These are phyloP conservation scores for Slavum lentiscoides DNA, from an alignment of 2,888 invertebrate genomes.

Conservation along the genomic window DNA sequence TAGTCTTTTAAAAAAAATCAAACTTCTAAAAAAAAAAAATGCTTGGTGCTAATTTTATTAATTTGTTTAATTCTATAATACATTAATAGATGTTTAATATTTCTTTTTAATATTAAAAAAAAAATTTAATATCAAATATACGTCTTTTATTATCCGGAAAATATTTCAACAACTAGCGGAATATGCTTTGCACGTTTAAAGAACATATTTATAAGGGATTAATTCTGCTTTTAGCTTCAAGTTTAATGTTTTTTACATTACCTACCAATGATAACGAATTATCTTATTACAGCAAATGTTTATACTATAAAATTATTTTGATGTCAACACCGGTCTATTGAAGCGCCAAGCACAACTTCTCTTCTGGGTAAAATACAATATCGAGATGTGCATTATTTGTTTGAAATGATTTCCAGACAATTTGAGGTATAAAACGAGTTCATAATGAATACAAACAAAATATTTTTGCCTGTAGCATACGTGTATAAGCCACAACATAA, in stretches of 20 bases:
- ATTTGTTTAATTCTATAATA: not conserved
- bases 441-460: slow-evolving; percentile 25
- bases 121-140: not conserved
- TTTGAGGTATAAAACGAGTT: slow-evolving; percentile 35
- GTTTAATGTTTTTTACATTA: slow-evolving; percentile 37
- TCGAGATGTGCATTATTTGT: slow-evolving; percentile 21
- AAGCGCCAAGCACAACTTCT: slow-evolving; percentile 23
- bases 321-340: slow-evolving; percentile 25
- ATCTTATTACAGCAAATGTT: slow-evolving; percentile 52
- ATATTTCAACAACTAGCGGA: slow-evolving; percentile 4
- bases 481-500: not conserved
- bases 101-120: not conserved
- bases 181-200: slow-evolving; percentile 42
- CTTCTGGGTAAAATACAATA: slow-evolving; percentile 33
- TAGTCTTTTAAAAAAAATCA: not conserved
- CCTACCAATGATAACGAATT: slow-evolving; percentile 41
- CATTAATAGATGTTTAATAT: not conserved
- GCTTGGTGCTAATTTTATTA: slow-evolving; percentile 9
- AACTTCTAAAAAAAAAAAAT: too few relatives aligned
- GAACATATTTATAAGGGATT: not conserved
- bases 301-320: slow-evolving; percentile 32
- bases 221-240: slow-evolving; percentile 48
- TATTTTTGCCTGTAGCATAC: not conserved
- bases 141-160: not conserved
- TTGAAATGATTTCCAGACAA: slow-evolving; percentile 35